Evolutionary conservation across 2,797 vertebrate species (phyloP), one percentile per base, ranked within the genome.

Genomic region (Lindbergichthys nudifrons): DNA sequence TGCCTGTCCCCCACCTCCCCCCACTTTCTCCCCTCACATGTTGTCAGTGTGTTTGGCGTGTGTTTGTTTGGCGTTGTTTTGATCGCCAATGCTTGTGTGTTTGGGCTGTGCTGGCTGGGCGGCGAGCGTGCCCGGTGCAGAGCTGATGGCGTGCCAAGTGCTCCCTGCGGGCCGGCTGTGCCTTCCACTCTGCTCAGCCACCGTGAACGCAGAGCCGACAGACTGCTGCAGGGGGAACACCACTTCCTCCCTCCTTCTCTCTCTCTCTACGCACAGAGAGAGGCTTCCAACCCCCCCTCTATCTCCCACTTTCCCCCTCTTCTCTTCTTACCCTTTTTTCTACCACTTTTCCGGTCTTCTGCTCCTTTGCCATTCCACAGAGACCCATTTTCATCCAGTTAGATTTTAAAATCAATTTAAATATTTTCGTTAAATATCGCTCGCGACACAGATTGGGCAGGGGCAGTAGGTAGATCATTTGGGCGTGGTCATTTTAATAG

Each of bases 141-240:
- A 92, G 89, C 92, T 92, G 91, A 92, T 94, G 89, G 93, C 93
- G 91, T 95, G 93, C 94, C 93, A 95, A 94, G 93, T 94, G 93
- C 82, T 95, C 92, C 92, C 93, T 69, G 72, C 18, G 92, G 93
- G 83, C 83, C 66, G 82, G 85, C 92, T 92, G 91, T 84, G 91
- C 88, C 87, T 92, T 91, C 92, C 90, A 91, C 92, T 94, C 92
- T 93, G 93, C 90, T 93, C 93, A 94, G 91, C 85, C 91, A 93
- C 91, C 92, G 90, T 93, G 90, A 94, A 93, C 89, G 73, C 83
- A n/a, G 88, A 93, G 87, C 75, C 87, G 92, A 93, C 89, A 93
- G 90, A 93, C 86, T 90, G 90, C 92, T 92, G 90, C 90, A 88
- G 87, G 90, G 90, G 87, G 90, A 81, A 86, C 87, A 85, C 85